phyloP scores from a whole-genome alignment of 2,888 invertebrate species.

The Orthosia cruda region DNA sequence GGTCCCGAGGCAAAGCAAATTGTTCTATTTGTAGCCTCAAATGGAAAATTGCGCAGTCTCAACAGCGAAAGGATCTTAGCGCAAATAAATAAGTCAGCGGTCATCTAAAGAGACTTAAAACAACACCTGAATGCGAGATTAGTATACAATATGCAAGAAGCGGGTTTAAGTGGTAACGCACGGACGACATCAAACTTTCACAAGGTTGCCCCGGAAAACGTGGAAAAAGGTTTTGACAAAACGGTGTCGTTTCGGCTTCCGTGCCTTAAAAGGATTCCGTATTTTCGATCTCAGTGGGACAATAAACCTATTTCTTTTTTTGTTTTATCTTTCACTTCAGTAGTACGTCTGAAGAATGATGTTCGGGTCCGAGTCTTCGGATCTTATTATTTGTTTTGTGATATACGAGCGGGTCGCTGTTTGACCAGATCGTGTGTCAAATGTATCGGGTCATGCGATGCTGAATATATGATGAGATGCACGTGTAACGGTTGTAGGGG shows the following conservation, averaged over 20 bases:
- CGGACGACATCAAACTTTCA: slow-evolving; percentile 81
- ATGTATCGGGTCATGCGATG: slow-evolving; percentile 51
- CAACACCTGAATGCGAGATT: slow-evolving; percentile 71
- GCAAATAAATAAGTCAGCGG: slow-evolving; percentile 57
- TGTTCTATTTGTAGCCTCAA: slow-evolving; percentile 24
- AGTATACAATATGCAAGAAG: slow-evolving; percentile 75
- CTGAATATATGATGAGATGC: slow-evolving; percentile 40
- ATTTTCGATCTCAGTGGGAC: slow-evolving; percentile 81
- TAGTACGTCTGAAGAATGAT: slow-evolving; percentile 70
- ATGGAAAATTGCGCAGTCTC: slow-evolving; percentile 49
- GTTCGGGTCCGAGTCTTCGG: slow-evolving; percentile 63
- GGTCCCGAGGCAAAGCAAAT: slow-evolving; percentile 32
- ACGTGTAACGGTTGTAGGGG: neutral
- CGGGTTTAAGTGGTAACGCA: slow-evolving; percentile 75
- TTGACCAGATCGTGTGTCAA: slow-evolving; percentile 65
- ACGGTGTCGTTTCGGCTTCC: slow-evolving; percentile 74
- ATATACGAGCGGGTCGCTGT: slow-evolving; percentile 60
- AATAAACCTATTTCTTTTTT: slow-evolving; percentile 83
- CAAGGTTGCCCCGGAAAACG: slow-evolving; percentile 68
- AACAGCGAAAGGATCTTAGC: slow-evolving; percentile 53
- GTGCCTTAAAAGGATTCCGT: slow-evolving; percentile 80
- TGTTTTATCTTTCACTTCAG: slow-evolving; percentile 80
- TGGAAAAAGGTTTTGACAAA: slow-evolving; percentile 80
- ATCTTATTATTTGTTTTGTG: slow-evolving; percentile 72
- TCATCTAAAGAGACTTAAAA: slow-evolving; percentile 65